Percentiles rank a stretch among this genome's conserved stretches.
These are phyloP conservation scores for Eubucco bourcierii DNA, from an alignment of 2,113 vertebrate species.

Conservation along the genomic window DNA sequence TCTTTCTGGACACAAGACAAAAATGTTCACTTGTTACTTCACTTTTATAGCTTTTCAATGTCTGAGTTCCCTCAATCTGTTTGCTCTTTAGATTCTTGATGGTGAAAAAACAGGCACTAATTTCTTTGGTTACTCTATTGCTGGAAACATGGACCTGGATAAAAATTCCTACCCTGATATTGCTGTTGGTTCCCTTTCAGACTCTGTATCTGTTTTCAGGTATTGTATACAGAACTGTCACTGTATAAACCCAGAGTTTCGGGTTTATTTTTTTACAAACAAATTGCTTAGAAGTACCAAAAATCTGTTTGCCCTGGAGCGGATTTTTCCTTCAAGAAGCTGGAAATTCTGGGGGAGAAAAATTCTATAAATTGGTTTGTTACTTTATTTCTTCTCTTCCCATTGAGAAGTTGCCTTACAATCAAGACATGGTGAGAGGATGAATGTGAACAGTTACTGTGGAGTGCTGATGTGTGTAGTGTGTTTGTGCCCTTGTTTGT, in stretches of 20 bases:
- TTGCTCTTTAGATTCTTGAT: conserved; percentile 83
- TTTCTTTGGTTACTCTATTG: conserved; percentile 94
- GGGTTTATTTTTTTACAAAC: neutral
- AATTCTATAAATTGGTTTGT: neutral
- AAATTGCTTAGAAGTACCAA: neutral
- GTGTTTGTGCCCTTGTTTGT: neutral
- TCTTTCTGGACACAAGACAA: neutral
- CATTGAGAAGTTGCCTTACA: neutral
- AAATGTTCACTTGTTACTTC: neutral
- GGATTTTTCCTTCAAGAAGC: neutral
- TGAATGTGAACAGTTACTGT: neutral
- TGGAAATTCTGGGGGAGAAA: neutral
- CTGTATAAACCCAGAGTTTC: neutral
- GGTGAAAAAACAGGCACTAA: conserved; percentile 75
- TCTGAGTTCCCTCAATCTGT: conserved; percentile 4
- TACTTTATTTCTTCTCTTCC: neutral
- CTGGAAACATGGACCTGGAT: conserved; percentile 95
- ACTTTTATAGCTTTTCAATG: neutral
- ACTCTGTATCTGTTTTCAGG: conserved; percentile 91
- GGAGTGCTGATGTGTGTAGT: too few species aligned
- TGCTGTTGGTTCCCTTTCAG: conserved; percentile 93
- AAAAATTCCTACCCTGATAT: conserved; percentile 92
- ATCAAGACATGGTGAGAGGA: neutral
- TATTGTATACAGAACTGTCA: conserved; percentile 1
- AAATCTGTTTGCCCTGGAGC: neutral